Evolutionary conservation across 2,888 invertebrate species (phyloP), one percentile per base, ranked within the genome.

Genomic region (Ophion ventricosus): DNA sequence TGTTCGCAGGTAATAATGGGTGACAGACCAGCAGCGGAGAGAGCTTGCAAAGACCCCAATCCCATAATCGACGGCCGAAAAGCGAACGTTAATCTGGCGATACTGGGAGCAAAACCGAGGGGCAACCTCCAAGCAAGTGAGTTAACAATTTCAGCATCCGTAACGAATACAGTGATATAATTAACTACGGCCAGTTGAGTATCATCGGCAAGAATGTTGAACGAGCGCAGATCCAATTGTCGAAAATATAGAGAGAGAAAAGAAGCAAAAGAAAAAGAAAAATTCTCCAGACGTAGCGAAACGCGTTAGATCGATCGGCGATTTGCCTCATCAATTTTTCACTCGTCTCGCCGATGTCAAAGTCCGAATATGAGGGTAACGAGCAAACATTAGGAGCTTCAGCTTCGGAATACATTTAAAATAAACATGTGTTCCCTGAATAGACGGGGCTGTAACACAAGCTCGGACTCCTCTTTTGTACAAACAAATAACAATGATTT

Each of bases 31-130:
- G 98, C 98, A 69, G 99, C 99, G 73, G 99, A 99, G 93, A 95
- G 98, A 91, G 99, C 99, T 70, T 98, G 98, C 94, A 98, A 99
- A 94, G 99, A 99, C 93, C 98, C 99, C 79, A 99, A 99, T 94
- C 99, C 99, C 76, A 98, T 99, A 93, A 99, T 99, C 91, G 99
- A 99, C 93, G 99, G 99, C 76, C 95, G 99, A 92, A 99, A 99
- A 95, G 99, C 99, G 85, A 99, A 99, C 94, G 99, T 99, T 74
- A 99, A 99, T 94, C 95, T 99, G 90, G 99, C 99, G 88, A 99
- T 99, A 93, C 95, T 99, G 89, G 99, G 99, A 92, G 99, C 99
- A 87, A 99, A 99, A 94, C 99, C 99, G 72, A 95, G 98, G 94
- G 97, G 97, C 93, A 97, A 97, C 94, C 95, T 97, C 88, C 96